These are phyloP conservation scores for Drosophila barbarae DNA, from an alignment of 2,888 invertebrate genomes.

Conservation along the genomic window DNA sequence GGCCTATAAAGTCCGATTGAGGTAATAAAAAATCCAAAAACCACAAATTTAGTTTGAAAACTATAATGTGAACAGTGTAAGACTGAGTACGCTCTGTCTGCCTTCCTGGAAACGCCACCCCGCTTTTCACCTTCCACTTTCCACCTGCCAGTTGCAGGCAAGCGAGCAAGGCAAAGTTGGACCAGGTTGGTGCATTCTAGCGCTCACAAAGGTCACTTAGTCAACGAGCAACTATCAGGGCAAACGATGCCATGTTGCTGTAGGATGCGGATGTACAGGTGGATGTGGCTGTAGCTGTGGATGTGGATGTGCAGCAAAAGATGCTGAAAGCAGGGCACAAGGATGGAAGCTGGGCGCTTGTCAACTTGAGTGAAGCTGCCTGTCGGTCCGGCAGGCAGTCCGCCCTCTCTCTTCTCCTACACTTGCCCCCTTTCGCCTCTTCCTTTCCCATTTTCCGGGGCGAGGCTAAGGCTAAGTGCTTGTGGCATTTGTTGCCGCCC, in stretches of 20 bases:
- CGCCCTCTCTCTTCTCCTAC: constrained; percentile 10
- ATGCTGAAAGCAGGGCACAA: constrained; percentile 28
- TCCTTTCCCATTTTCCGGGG: constrained; percentile 9
- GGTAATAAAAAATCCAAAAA: background rate
- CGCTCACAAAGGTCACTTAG: constrained; percentile 69
- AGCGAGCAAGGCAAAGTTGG: constrained; percentile 48
- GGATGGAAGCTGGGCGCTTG: constrained; percentile 46
- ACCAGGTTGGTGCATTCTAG: constrained; percentile 56
- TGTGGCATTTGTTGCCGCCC: constrained; percentile 45
- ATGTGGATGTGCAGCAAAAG: constrained; percentile 25
- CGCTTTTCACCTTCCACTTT: constrained; percentile 22
- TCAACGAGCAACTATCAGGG: constrained; percentile 61
- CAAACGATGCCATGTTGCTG: constrained; percentile 32
- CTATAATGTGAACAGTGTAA: constrained; percentile 3
- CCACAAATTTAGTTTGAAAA: too few relatives aligned
- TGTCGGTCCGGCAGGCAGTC: constrained; percentile 35
- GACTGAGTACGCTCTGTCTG: constrained; percentile 15
- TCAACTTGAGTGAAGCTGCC: constrained; percentile 58
- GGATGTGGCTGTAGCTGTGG: constrained; percentile 14
- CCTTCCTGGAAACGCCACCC: constrained; percentile 4
- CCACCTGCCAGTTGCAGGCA: constrained; percentile 39
- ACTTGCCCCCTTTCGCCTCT: background rate
- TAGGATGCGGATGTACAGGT: constrained; percentile 16
- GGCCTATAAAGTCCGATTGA: background rate
- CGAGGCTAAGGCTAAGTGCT: constrained; percentile 54